These are phyloP conservation scores for Probaryconus sp. DNA, from an alignment of 1,140 invertebrate species.

Conservation along the genomic window DNA sequence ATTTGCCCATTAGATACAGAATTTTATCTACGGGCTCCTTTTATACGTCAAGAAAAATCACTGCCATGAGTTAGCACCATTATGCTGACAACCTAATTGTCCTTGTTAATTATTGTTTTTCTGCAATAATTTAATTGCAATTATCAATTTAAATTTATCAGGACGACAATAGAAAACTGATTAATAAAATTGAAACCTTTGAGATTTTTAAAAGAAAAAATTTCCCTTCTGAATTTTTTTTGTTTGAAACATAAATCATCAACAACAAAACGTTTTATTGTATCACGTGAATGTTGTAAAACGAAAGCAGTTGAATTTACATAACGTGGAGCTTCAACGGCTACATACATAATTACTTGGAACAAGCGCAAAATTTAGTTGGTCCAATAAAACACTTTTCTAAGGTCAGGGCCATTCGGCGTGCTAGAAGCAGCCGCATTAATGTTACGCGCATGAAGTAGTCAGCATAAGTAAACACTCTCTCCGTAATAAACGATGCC, in stretches of 20 bases:
- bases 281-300: conserved; percentile 20
- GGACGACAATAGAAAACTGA: no score
- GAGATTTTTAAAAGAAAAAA: no score
- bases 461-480: conserved; percentile 57
- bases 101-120: no score
- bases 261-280: conserved; percentile 34
- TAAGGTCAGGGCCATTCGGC: conserved; percentile 37
- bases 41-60: conserved; percentile 3
- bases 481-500: conserved; percentile 45
- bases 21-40: conserved; percentile 8
- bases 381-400: conserved; percentile 41
- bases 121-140: no score
- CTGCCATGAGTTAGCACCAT: no score
- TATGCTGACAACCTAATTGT: no score
- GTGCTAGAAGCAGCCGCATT: conserved; percentile 25
- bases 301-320: conserved; percentile 32
- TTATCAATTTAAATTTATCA: no score
- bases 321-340: conserved; percentile 13
- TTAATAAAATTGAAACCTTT: no score
- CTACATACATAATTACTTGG: conserved; percentile 37
- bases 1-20: conserved; percentile 32
- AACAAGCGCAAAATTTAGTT: conserved; percentile 41
- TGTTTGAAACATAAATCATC: no score
- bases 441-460: conserved; percentile 41
- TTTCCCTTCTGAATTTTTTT: no score